These are phyloP conservation scores for Triplophysa yarkandensis DNA, from an alignment of 2,797 vertebrate species.

Conservation along the genomic window DNA sequence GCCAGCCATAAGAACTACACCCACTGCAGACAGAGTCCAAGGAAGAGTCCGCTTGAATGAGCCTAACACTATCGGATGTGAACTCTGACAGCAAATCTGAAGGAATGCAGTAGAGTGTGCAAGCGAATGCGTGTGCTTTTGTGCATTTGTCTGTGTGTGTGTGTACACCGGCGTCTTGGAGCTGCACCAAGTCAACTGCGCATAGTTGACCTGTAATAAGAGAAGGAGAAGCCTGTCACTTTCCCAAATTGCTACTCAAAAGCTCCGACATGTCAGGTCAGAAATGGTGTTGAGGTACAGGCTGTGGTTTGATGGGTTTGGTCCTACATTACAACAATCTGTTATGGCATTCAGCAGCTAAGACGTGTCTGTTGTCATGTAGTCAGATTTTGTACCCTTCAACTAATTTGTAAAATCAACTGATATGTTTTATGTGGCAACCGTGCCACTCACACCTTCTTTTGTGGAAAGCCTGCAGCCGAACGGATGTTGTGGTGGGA, in stretches of 20 bases:
- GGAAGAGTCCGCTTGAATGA: constrained; percentile 36
- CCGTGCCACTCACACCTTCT: no score
- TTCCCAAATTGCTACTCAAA: constrained; percentile 46
- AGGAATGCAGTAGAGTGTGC: constrained; percentile 30
- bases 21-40: constrained; percentile 44
- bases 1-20: constrained; percentile 45
- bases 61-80: constrained; percentile 41
- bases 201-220: constrained; percentile 47
- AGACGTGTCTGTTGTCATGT: constrained; percentile 17
- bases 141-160: neutral
- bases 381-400: constrained; percentile 12
- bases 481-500: no score
- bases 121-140: neutral
- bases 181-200: constrained; percentile 41
- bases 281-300: constrained; percentile 46
- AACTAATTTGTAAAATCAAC: no score
- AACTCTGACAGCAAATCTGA: constrained; percentile 39
- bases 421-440: no score
- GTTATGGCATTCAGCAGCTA: constrained; percentile 8
- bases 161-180: constrained; percentile 6
- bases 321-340: constrained; percentile 32
- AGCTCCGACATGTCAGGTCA: constrained; percentile 43
- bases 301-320: constrained; percentile 45
- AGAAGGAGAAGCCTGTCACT: constrained; percentile 45
- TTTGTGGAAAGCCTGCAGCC: no score